These are phyloP conservation scores for Turdus rufiventris DNA, from an alignment of 2,113 vertebrate genomes.

Conservation along the genomic window DNA sequence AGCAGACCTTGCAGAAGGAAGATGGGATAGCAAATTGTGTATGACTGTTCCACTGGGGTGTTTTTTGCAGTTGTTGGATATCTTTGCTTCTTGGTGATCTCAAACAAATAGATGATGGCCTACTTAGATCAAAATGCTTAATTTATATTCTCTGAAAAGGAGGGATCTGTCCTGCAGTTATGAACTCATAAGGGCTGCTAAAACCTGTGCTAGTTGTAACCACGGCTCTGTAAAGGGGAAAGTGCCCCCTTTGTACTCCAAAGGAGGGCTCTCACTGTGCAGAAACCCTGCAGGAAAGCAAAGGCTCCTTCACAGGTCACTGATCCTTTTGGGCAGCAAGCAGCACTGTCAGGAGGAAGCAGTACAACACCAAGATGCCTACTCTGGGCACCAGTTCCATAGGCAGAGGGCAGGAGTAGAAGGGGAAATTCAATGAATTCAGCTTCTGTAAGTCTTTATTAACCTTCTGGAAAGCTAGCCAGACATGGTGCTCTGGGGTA, in stretches of 20 bases:
- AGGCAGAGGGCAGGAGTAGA: background rate
- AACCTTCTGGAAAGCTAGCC: background rate
- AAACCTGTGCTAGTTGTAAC: background rate
- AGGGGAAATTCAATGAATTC: background rate
- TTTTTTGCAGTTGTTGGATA: background rate
- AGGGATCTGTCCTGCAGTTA: background rate
- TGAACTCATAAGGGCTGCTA: background rate
- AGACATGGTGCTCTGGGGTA: background rate
- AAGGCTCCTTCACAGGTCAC: background rate
- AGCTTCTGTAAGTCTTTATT: background rate
- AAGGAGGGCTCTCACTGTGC: background rate
- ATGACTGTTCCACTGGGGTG: background rate
- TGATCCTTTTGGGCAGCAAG: background rate
- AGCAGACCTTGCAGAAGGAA: background rate
- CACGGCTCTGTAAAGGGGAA: background rate
- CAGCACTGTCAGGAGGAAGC: background rate
- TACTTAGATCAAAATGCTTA: slow-evolving; percentile 6
- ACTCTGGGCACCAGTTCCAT: background rate
- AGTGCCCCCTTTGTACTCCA: background rate
- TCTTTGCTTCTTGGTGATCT: background rate
- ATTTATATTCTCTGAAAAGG: background rate
- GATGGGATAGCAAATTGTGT: background rate
- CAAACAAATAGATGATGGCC: background rate
- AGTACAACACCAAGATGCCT: fast-evolving
- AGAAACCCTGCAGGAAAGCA: background rate